Evolutionary conservation across 1,140 invertebrate genomes (phyloP), one percentile per base, ranked within the genome.

Genomic region (Nautilus pompilius): DNA sequence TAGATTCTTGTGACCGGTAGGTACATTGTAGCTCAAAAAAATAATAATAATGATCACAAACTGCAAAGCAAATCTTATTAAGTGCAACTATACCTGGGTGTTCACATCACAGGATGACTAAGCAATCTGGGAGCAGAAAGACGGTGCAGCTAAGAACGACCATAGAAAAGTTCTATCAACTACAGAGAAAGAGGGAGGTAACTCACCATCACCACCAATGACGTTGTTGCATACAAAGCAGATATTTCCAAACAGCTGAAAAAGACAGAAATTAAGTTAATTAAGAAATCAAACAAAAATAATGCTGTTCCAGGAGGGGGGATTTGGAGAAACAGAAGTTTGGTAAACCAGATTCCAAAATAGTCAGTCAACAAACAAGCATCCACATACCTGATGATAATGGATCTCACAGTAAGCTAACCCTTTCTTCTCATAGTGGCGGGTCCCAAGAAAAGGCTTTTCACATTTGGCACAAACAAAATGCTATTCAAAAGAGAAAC

Each of bases 381-480:
- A 45, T 28, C 20, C 34, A 60, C 58, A 56, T 56, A 81, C 78
- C 72, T 81, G 83, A 85, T 99, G 96, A 83, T 99, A 99, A 83
- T 99, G 97, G 70, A 93, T 96, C 84, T 99, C 97, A 83, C 98
- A 99, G 82, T 99, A 99, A 1, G 97, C 96, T 68, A 99, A 84
- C 3, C 97, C 97, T 78, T 98, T 98, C 81, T 97, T 96, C 84
- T 99, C 98, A 83, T 99, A 99, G 84, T 99, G 97, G 2, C 96
- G 90, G 85, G 98, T 95, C 0, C 98, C 98, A 76, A 98, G 88
- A 85, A 99, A 99, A 1, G 98, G 98, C 80, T 99, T 99, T 84
- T 99, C 98, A 83, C 97, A 99, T 84, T 98, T 98, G 64, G 96
- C 96, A 83, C 97, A 99, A 0, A 99, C 97, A 85, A 99, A 99